Base-by-base conservation (phyloP, 2,888 invertebrate species). In the Petrolisthes cinctipes region DNA sequence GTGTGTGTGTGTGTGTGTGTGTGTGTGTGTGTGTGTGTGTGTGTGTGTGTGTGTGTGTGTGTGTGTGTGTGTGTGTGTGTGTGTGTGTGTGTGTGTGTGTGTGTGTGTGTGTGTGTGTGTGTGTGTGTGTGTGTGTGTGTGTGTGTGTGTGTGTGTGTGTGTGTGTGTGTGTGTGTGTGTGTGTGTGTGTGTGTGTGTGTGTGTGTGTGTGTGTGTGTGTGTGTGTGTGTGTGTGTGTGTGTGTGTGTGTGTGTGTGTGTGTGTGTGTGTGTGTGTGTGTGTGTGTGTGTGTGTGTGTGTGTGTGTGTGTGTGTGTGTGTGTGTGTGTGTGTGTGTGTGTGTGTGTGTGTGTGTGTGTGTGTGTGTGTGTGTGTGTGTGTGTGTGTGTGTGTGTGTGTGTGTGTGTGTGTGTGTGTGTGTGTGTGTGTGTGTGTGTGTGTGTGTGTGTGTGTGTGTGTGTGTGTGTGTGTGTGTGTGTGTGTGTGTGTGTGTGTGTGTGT, bases 1-100 rank as follows among this genome's bases (percentile, higher is more conserved):
- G 75, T 75, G 75, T 75, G 75, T 75, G 75, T 71, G n/a, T 75
- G 75, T 75, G 75, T 75, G 75, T 75, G 75, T 75, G 75, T 75
- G 75, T 71, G n/a, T 75, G 75, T 75, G 75, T 75, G 75, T 75
- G 75, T 75, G 75, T 75, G 75, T 71, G n/a, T 75, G 75, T 75
- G 75, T 75, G 75, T 75, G 75, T 75, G 75, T 75, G 75, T 71
- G n/a, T 75, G 75, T 75, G 75, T 75, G 75, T 75, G 75, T 75
- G 75, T 75, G 75, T 71, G n/a, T 75, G 75, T 75, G 75, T 75
- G 75, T 75, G 75, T 75, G 75, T 75, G 75, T 71, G n/a, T 75
- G 75, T 75, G 75, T 75, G 75, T 75, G 75, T 75, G 75, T 75
- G 75, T 71, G n/a, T 75, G 75, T 75, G 75, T 75, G 75, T 75